Evolutionary conservation across 2,113 vertebrate species (phyloP).

Genomic region (Ornithorhynchus anatinus): DNA sequence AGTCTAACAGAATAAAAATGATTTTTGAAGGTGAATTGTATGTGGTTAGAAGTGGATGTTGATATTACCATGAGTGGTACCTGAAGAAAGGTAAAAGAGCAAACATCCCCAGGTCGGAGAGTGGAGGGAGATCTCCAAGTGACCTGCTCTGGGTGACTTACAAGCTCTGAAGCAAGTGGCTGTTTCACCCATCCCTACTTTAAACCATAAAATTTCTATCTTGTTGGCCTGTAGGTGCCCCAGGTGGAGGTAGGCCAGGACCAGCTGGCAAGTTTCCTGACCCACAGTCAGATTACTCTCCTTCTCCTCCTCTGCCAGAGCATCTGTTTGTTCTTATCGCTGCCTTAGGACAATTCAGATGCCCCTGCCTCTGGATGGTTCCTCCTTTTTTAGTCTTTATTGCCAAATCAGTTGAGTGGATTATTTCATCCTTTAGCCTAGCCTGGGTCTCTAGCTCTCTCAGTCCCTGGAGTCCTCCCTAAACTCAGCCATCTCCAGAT

Average conservation of each 20-base stretch:
- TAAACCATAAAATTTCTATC: neutral
- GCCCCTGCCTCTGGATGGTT: neutral
- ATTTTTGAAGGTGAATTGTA: too few relatives aligned
- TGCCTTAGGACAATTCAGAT: neutral
- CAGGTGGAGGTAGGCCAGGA: constrained; percentile 24
- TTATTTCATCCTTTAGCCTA: too few relatives aligned
- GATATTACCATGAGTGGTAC: neutral
- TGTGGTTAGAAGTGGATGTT: too few relatives aligned
- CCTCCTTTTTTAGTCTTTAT: neutral
- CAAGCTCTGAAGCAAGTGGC: too few relatives aligned
- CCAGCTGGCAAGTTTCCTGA: constrained; percentile 38
- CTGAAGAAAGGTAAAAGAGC: neutral
- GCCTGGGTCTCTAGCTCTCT: too few relatives aligned
- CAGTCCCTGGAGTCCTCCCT: too few relatives aligned
- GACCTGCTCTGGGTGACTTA: too few relatives aligned
- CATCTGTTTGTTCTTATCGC: accelerated
- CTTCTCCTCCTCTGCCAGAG: accelerated
- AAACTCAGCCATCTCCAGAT: too few relatives aligned
- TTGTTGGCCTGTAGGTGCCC: constrained; percentile 21
- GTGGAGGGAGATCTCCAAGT: too few relatives aligned
- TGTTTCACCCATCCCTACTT: neutral
- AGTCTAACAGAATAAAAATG: too few relatives aligned
- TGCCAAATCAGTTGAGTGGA: too few relatives aligned
- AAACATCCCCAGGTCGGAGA: too few relatives aligned
- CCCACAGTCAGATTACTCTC: constrained; percentile 61